Conservation (phyloP, 2,888 invertebrate species). For the Hirtodrosophila histrioides region DNA sequence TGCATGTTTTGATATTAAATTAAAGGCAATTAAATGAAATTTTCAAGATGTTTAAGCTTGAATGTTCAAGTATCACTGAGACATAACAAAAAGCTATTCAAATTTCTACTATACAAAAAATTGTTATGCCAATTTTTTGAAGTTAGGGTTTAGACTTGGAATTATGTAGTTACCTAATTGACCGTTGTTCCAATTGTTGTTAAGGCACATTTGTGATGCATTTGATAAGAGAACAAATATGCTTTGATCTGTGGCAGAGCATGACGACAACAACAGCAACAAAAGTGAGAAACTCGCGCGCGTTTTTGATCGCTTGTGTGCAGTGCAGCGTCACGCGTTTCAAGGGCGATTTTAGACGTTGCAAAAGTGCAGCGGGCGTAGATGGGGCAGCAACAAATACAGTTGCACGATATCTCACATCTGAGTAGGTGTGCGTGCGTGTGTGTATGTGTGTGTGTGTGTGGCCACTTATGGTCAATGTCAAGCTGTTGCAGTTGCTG, state of each 20-base stretch:
- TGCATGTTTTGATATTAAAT: too few relatives aligned
- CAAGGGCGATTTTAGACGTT: slow-evolving; percentile 39
- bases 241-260: slow-evolving; percentile 8
- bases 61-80: too few relatives aligned
- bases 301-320: slow-evolving; percentile 38
- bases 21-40: too few relatives aligned
- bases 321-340: slow-evolving; percentile 46
- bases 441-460: slow-evolving; percentile 17
- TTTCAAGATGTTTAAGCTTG: too few relatives aligned
- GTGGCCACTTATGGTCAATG: slow-evolving; percentile 53
- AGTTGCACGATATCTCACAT: slow-evolving; percentile 6
- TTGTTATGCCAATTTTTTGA: too few relatives aligned
- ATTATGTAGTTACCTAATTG: too few relatives aligned
- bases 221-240: slow-evolving; percentile 11
- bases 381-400: neutral
- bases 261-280: neutral
- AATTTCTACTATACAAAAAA: too few relatives aligned
- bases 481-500: slow-evolving; percentile 21
- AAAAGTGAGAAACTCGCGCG: slow-evolving; percentile 11
- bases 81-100: too few relatives aligned
- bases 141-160: too few relatives aligned
- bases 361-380: slow-evolving; percentile 35
- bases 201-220: too few relatives aligned
- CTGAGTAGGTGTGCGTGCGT: slow-evolving; percentile 3
- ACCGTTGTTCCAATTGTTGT: too few relatives aligned